These are phyloP conservation scores for Nephrotoma flavescens DNA, from an alignment of 2,888 invertebrate species.

Conservation along the genomic window DNA sequence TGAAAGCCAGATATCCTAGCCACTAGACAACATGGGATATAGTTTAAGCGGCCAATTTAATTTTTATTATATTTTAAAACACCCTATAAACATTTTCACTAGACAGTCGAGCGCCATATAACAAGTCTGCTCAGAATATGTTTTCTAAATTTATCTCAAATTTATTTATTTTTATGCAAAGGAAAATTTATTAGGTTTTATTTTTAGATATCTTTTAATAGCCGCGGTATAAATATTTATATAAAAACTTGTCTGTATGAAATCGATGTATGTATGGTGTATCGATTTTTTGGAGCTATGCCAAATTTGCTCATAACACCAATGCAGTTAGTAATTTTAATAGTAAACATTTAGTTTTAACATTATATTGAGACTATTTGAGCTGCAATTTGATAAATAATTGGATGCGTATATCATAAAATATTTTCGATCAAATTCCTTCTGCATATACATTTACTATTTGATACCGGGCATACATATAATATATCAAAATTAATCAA, in stretches of 20 bases:
- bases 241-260: not conserved
- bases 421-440: too few species aligned
- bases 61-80: not conserved
- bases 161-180: not conserved
- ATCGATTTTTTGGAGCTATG: too few species aligned
- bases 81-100: not conserved
- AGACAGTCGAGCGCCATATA: not conserved
- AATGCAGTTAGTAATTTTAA: too few species aligned
- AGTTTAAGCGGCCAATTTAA: not conserved
- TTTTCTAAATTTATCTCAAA: not conserved
- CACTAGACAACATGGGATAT: slow-evolving; percentile 1
- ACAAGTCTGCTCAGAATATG: not conserved
- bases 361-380: too few species aligned
- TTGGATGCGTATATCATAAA: too few species aligned
- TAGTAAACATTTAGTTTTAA: too few species aligned
- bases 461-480: too few species aligned
- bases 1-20: not conserved
- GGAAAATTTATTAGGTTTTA: not conserved
- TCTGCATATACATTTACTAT: too few species aligned
- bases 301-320: too few species aligned
- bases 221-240: not conserved
- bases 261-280: too few species aligned
- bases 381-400: too few species aligned
- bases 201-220: not conserved
- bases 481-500: too few species aligned